phyloP scores from a whole-genome alignment of 2,113 vertebrate genomes.

The Elaphurus davidianus region DNA sequence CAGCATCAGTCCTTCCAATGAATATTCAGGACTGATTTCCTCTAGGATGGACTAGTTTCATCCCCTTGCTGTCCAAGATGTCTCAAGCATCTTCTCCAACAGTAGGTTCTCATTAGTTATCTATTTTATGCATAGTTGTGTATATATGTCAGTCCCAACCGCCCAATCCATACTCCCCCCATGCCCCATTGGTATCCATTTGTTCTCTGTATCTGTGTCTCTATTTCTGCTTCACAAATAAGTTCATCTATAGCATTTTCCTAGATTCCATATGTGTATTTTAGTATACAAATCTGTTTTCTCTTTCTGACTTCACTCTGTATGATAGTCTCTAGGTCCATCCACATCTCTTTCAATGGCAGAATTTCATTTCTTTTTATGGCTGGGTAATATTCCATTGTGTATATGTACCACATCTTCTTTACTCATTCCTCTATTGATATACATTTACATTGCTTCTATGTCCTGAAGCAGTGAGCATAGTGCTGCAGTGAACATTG shows the following conservation, averaged over 20 bases:
- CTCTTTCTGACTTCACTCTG: neutral
- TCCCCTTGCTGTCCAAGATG: neutral
- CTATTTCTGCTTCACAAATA: neutral
- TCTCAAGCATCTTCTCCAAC: neutral
- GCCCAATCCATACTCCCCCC: neutral
- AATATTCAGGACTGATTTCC: neutral
- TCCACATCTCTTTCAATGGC: neutral
- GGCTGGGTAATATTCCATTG: neutral
- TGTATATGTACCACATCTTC: neutral
- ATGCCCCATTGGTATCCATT: neutral
- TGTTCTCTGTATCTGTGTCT: neutral
- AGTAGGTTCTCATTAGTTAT: neutral
- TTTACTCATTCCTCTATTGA: neutral
- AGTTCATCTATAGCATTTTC: neutral
- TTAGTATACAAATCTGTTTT: neutral
- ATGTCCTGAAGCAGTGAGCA: neutral
- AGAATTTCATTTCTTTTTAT: neutral
- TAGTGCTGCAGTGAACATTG: neutral
- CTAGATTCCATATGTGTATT: neutral
- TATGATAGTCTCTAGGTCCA: neutral
- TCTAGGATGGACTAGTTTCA: neutral
- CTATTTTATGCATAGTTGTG: neutral
- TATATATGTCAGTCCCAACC: neutral
- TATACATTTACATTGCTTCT: neutral
- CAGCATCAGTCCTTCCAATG: neutral